Evolutionary conservation across 2,113 vertebrate species (phyloP), one percentile per base, ranked within the genome.

Genomic region (Eublepharis macularius): DNA sequence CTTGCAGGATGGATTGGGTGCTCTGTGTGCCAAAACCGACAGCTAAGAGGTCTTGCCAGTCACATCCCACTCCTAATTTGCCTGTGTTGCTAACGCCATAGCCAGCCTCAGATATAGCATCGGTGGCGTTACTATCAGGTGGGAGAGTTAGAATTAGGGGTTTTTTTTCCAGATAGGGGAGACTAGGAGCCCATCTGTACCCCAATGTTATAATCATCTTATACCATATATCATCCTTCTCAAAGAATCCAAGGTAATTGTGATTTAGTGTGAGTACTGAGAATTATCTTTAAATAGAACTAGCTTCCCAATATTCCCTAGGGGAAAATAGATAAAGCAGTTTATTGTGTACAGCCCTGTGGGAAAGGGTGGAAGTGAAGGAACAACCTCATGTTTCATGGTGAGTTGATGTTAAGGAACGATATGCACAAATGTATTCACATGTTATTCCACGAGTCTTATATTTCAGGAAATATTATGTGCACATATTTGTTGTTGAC

Each of bases 41-140:
- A 77, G 16, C 87, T 87, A 4, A 89, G 88, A 86, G 82, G 70
- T 73, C 87, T 88, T 81, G 88, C 76, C 87, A 90, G 76, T 26
- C 85, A 6, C 72, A 81, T 76, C 76, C 19, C 29, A 2, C 32
- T 13, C 75, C 49, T 4, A 13, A 19, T 45, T 43, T 41, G 13
- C 24, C 34, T 17, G 6, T 16, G 16, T 51, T 82, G n/a, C 54
- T 0, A 0, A 1, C 12, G 66, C 10, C 57, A 19, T 32, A 41
- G 57, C 39, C 13, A n/a, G 49, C n/a, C 21, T 24, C n/a, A 82
- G 72, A 43, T 21, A 57, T 72, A 65, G 43, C 47, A 51, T 69
- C 72, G 14, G n/a, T 63, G 39, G 29, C 19, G 21, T 65, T 63
- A 24, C 24, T 16, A 57, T 29, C 49, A 82, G 32, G 14, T 72